Conservation (phyloP, 2,113 vertebrate genomes). For the Apaloderma vittatum region DNA sequence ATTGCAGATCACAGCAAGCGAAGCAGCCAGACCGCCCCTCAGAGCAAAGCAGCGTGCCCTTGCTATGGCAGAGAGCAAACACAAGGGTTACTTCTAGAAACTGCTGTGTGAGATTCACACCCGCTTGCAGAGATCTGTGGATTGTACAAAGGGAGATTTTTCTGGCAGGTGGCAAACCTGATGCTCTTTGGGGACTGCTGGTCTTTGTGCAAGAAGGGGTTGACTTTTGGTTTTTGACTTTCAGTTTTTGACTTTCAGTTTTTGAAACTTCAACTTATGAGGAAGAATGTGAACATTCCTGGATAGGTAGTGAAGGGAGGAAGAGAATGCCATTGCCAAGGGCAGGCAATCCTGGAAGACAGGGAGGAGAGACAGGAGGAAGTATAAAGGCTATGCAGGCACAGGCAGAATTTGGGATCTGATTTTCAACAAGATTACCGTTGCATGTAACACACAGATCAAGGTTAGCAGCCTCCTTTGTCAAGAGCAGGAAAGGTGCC, state of each 20-base stretch:
- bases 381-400: neutral
- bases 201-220: neutral
- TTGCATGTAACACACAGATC: neutral
- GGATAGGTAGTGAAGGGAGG: neutral
- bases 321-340: neutral
- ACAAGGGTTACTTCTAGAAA: neutral
- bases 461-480: neutral
- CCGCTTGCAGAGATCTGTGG: neutral
- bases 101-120: neutral
- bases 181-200: accelerated
- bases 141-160: neutral
- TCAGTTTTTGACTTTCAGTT: neutral
- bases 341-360: neutral
- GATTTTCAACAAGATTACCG: neutral
- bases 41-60: neutral
- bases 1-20: neutral
- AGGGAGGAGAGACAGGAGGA: neutral
- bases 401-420: neutral
- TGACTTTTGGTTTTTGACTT: neutral
- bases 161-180: neutral
- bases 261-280: neutral
- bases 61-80: neutral
- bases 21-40: neutral
- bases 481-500: neutral
- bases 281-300: neutral